A percentile compares a stretch with the other conserved stretches of the same genome.
These are phyloP conservation scores for Heliconius nattereri DNA, from an alignment of 1,140 invertebrate genomes.

Conservation along the genomic window DNA sequence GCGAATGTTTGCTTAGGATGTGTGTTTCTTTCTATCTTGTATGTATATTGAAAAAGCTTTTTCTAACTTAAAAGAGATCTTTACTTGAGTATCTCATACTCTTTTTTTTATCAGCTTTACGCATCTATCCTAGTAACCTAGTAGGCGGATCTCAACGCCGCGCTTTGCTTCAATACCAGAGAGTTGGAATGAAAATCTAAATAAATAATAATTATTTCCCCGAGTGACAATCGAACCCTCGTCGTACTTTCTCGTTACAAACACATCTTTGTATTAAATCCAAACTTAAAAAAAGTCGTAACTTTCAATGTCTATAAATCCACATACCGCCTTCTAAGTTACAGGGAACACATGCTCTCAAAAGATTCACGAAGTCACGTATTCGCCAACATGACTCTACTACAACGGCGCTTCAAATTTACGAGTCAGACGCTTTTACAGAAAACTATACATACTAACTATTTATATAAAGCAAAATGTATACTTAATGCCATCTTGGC, in stretches of 20 bases:
- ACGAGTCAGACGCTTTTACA: neutral
- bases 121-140: no score
- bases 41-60: neutral
- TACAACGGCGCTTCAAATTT: neutral
- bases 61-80: neutral
- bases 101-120: no score
- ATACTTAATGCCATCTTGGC: neutral
- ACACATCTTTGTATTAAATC: no score
- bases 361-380: neutral
- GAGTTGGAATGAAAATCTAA: no score
- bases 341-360: slow-evolving; percentile 4
- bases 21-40: slow-evolving; percentile 1
- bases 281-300: neutral
- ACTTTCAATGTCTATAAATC: neutral
- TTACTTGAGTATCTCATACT: neutral
- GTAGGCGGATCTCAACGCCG: no score
- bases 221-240: no score
- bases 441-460: neutral
- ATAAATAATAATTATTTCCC: no score
- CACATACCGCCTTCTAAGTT: neutral
- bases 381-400: neutral
- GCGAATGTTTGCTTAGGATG: slow-evolving; percentile 18
- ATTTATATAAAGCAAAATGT: neutral
- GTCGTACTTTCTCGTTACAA: no score
- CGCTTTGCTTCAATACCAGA: no score